A percentile compares a stretch with the other conserved stretches of the same genome.
Evolutionary conservation across 2,797 vertebrate genomes (phyloP).

Genomic region (Paramormyrops hopkinsi): DNA sequence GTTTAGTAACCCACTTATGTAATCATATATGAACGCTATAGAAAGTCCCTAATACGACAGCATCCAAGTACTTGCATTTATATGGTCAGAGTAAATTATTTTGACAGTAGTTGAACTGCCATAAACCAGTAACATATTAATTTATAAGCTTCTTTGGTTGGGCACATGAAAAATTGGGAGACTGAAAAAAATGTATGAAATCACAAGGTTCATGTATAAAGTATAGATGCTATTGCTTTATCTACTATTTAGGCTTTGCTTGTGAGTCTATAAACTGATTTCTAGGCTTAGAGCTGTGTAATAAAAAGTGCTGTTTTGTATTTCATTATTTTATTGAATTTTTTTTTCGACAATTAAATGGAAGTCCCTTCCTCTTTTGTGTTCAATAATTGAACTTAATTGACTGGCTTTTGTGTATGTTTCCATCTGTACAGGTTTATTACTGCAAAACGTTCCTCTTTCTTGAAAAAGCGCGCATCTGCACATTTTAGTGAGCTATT

Average conservation of each 20-base stretch:
- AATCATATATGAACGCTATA: neutral
- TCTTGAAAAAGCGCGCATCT: neutral
- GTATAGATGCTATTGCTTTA: neutral
- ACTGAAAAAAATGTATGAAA: slow-evolving; percentile 9
- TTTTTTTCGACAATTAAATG: slow-evolving; percentile 12
- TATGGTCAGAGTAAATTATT: neutral
- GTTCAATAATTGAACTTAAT: slow-evolving; percentile 14
- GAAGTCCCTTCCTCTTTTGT: slow-evolving; percentile 4
- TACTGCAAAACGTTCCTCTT: neutral
- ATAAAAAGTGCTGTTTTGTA: neutral
- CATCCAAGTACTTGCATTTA: neutral
- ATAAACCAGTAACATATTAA: neutral
- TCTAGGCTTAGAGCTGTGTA: neutral
- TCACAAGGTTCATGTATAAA: neutral
- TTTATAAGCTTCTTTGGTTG: neutral
- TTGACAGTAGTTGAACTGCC: neutral
- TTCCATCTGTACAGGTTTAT: neutral
- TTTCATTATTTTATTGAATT: slow-evolving; percentile 13
- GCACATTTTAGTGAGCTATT: neutral
- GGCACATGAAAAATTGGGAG: neutral
- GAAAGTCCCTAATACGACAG: neutral
- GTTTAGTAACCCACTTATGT: neutral
- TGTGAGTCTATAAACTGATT: slow-evolving; percentile 7
- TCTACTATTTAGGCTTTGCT: neutral
- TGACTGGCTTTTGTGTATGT: slow-evolving; percentile 8